Base-by-base conservation (phyloP, 1,140 invertebrate genomes). In the Mya arenaria region DNA sequence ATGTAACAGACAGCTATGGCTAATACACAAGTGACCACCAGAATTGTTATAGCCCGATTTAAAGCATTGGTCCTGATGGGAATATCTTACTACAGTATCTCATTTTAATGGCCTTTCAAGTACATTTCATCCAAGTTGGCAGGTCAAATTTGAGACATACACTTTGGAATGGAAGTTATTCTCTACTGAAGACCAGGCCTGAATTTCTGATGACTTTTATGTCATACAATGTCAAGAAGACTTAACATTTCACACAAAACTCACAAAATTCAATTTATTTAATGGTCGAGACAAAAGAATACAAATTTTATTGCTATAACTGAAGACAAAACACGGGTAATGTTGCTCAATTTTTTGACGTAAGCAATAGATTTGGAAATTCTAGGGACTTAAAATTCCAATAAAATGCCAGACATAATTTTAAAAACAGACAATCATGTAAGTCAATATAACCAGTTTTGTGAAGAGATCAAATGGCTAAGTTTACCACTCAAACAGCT, bases 221-320 rank as follows among this genome's bases (percentile, higher is more conserved):
- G 77, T 71, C 65, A 30, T 17, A 39, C 41, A 44, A 60, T 80
- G 66, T 69, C 77, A 80, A 44, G 15, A 41, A 37, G 68, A 52
- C 52, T 69, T 62, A 66, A 39, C 65, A 32, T 80, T 80, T 60
- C 41, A 39, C 62, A 55, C 36, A 39, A 65, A 56, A 25, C 63
- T 30, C 32, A 80, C 77, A 80, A 80, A 80, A 80, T 80, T 71
- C 77, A 80, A 80, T 80, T 80, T 80, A 80, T 80, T 71, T 80
- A 80, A 80, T 80, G 77, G 77, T 23, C 39, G 63, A 62, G 77
- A 62, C 77, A 69, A 66, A 68, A 71, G 66, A 69, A 80, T 80
- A 80, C 77, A 69, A 69, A 80, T 69, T 69, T 78, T 71, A 71
- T 71, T 48, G 63, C 23, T 58, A 48, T 65, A 63, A 48, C 55